These are phyloP conservation scores for Syngnathus scovelli DNA, from an alignment of 2,113 vertebrate genomes.

Conservation along the genomic window DNA sequence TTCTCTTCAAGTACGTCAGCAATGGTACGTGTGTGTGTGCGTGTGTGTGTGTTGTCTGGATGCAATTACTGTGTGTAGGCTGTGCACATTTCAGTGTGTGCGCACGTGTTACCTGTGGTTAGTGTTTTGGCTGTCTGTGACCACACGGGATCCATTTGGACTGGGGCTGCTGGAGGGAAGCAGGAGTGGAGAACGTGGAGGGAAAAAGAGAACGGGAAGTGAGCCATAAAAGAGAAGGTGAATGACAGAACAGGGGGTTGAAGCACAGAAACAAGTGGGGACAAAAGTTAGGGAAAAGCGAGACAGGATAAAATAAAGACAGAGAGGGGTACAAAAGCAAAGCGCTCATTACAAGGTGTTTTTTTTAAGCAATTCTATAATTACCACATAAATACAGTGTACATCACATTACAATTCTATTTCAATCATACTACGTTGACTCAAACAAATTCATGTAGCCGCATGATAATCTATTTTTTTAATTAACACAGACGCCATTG, in stretches of 20 bases:
- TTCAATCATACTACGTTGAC: background rate
- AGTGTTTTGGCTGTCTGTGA: conserved; percentile 70
- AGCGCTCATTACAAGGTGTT: background rate
- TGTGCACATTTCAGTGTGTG: conserved; percentile 1
- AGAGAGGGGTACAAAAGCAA: background rate
- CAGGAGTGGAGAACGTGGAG: conserved; percentile 11
- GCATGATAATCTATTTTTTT: background rate
- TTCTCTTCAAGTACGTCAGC: conserved; percentile 10
- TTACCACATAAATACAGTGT: background rate
- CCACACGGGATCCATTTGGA: conserved; percentile 70
- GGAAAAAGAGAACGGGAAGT: conserved; percentile 20
- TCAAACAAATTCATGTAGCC: too few species aligned
- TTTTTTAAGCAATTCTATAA: too few species aligned
- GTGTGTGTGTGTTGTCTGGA: conserved; percentile 7
- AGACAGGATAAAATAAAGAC: conserved; percentile 5
- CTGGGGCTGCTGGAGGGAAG: conserved; percentile 61
- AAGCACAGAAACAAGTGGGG: conserved; percentile 28
- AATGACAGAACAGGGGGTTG: conserved; percentile 19
- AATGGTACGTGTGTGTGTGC: background rate
- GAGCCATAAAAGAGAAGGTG: conserved; percentile 20
- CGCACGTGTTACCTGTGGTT: conserved; percentile 68
- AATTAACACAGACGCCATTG: background rate
- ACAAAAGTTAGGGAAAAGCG: background rate
- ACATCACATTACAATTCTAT: background rate
- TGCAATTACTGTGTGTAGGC: conserved; percentile 9